Percentiles rank a stretch among this genome's conserved stretches.
phyloP scores from a whole-genome alignment of 2,888 invertebrate species.

The Erynnis tages region DNA sequence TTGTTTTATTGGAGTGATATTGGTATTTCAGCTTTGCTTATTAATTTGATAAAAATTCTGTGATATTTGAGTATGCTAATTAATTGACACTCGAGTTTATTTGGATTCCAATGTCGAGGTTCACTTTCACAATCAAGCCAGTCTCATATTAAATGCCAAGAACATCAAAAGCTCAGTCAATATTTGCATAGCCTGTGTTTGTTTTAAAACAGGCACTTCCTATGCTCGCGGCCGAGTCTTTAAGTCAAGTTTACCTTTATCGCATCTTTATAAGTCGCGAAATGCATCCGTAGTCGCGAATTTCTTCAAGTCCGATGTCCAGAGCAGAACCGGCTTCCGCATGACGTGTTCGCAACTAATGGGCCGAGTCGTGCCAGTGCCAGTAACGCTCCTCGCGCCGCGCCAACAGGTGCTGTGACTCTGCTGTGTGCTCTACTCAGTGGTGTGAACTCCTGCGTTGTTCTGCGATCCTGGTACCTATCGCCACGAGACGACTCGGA shows the following conservation, averaged over 20 bases:
- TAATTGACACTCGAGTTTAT: too few relatives aligned
- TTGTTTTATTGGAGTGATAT: too few relatives aligned
- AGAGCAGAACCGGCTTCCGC: conserved; percentile 74
- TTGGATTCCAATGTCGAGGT: too few relatives aligned
- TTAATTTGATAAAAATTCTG: too few relatives aligned
- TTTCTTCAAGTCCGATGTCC: conserved; percentile 64
- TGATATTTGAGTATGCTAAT: too few relatives aligned
- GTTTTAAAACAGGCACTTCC: not conserved
- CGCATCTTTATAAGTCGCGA: conserved; percentile 41
- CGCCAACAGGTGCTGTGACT: conserved; percentile 75
- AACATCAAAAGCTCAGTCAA: not conserved
- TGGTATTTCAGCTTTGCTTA: too few relatives aligned
- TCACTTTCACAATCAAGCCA: too few relatives aligned
- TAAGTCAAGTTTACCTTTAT: conserved; percentile 12
- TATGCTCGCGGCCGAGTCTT: not conserved
- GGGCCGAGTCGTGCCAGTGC: conserved; percentile 67
- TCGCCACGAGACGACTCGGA: conserved; percentile 31
- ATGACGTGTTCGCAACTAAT: conserved; percentile 75
- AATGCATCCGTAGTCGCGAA: conserved; percentile 42
- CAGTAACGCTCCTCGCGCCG: conserved; percentile 75
- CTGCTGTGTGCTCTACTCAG: too few relatives aligned
- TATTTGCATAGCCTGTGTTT: not conserved
- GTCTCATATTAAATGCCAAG: too few relatives aligned
- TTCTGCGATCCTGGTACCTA: conserved; percentile 51
- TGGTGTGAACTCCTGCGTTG: conserved; percentile 44